A percentile compares a stretch with the other conserved stretches of the same genome.
phyloP scores from a whole-genome alignment of 2,113 vertebrate genomes.

The Cyrtonyx montezumae region DNA sequence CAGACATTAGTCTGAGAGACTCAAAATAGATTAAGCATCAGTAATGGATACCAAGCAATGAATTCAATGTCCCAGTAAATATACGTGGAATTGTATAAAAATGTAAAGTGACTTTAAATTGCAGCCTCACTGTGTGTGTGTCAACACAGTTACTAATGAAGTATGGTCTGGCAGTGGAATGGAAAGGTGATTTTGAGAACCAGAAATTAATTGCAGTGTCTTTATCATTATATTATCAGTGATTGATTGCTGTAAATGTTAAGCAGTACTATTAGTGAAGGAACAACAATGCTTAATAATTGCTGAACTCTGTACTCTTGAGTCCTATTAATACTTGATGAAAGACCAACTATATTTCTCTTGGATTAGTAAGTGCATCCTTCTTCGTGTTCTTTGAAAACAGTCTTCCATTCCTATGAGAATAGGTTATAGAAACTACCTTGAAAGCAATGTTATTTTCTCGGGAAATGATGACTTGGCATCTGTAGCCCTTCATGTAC shows the following conservation, averaged over 20 bases:
- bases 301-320: constrained; percentile 29
- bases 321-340: constrained; percentile 10
- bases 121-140: not conserved
- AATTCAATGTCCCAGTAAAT: not conserved
- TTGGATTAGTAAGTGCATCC: constrained; percentile 27
- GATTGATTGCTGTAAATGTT: constrained; percentile 19
- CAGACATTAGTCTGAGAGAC: not conserved
- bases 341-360: constrained; percentile 22
- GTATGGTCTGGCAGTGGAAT: not conserved
- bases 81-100: not conserved
- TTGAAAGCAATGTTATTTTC: constrained; percentile 14
- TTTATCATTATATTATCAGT: constrained; percentile 21
- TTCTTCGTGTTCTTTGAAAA: constrained; percentile 8
- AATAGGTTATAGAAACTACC: not conserved
- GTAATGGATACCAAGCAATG: not conserved
- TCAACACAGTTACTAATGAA: not conserved
- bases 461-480: constrained; percentile 28
- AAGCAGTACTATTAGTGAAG: constrained; percentile 26
- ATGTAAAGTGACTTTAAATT: constrained; percentile 18
- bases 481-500: not conserved
- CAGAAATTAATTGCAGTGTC: constrained; percentile 31
- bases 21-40: not conserved
- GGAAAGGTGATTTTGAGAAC: constrained; percentile 1
- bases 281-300: constrained; percentile 41
- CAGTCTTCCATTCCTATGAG: not conserved